phyloP scores from a whole-genome alignment of 2,888 invertebrate genomes.

The Xanthostigma xanthostigma region DNA sequence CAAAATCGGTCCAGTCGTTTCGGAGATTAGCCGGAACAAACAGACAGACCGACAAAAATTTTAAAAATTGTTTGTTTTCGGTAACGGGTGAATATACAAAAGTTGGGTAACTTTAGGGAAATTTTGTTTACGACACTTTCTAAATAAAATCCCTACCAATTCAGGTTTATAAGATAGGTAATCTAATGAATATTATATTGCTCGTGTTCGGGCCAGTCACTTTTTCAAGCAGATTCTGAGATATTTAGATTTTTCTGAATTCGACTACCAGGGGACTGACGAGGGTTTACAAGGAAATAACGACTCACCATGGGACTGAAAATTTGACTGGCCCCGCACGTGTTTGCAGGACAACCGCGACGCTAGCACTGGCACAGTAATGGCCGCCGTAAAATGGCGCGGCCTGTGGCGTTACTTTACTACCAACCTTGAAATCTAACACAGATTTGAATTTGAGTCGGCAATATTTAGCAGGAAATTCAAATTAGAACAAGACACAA shows the following conservation, averaged over 20 bases:
- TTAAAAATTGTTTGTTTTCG: no score
- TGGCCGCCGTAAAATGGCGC: constrained; percentile 2
- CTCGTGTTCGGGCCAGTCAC: not conserved
- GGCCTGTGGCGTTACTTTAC: not conserved
- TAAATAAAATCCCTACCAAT: not conserved
- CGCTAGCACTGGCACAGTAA: constrained; percentile 1
- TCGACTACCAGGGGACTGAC: not conserved
- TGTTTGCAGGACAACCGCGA: not conserved
- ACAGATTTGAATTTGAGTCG: not conserved
- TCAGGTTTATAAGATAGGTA: not conserved
- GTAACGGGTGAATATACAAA: not conserved
- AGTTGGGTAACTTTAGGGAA: not conserved
- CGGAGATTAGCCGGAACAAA: no score
- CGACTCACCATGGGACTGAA: no score
- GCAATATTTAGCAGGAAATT: constrained; percentile 1
- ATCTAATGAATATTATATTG: constrained; percentile 1
- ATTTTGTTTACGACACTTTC: not conserved
- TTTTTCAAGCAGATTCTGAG: not conserved
- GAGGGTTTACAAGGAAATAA: not conserved
- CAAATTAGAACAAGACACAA: constrained; percentile 2
- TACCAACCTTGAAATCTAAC: not conserved
- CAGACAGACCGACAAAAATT: no score
- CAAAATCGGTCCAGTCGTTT: no score
- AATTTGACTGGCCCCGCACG: no score
- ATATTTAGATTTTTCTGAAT: not conserved